Base-by-base conservation (phyloP, 2,888 invertebrate species). In the Mamestra brassicae region DNA sequence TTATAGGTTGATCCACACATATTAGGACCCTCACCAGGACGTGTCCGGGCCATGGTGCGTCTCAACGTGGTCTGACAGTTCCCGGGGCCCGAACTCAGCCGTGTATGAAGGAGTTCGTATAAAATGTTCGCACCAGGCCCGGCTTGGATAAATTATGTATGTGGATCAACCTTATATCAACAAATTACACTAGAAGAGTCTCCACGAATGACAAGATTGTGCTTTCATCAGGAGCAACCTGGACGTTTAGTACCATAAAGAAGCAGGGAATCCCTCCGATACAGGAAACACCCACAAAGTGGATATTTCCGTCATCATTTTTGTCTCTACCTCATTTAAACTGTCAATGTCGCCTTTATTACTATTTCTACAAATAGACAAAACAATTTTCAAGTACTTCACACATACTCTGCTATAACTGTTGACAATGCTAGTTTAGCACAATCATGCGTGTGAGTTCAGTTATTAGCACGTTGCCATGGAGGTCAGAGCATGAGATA, bases 401-500 rank as follows among this genome's bases (percentile, higher is more conserved):
- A 57, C 78, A 86, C 79, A 4, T 74, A 38, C 7, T 63, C 74
- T 66, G 78, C 64, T 84, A 72, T 67, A 76, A 58, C n/a, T 62
- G 62, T 80, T 74, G 64, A 81, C 87, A 81, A 69, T 68, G 61
- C 8, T 26, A 54, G 68, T 76, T 76, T 76, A 78, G 79, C 81
- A 71, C 60, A 58, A 74, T 66, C 75, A 54, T 47, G 45, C 5
- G 36, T 71, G 54, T 81, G 71, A 65, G 42, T 78, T 73, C 17
- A 80, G 69, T 10, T 71, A 68, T 88, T 87, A 88, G 71, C 87
- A 87, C 75, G 26, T 67, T 45, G 38, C 34, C 54, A 70, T 71
- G 42, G 75, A 86, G 88, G 87, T 77, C 87, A 64, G 26, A 50
- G 8, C 13, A 11, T 84, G 72, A 74, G 78, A 80, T 80, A 83